phyloP scores from a whole-genome alignment of 2,888 invertebrate species.

The Apodemia duryi region DNA sequence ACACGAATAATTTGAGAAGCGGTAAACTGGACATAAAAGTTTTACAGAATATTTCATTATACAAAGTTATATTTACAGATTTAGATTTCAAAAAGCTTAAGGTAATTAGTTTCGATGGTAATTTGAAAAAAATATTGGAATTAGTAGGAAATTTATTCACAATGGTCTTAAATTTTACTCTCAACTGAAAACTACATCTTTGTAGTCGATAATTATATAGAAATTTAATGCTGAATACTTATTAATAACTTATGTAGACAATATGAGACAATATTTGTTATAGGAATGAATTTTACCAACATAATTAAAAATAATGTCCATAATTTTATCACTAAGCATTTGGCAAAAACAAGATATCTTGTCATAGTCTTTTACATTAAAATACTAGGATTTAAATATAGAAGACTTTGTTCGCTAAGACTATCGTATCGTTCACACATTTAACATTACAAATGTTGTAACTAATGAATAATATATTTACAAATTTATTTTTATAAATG shows the following conservation, averaged over 20 bases:
- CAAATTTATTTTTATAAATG: not conserved
- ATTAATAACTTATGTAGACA: not conserved
- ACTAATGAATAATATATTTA: not conserved
- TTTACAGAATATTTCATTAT: constrained; percentile 45
- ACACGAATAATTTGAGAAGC: constrained; percentile 50
- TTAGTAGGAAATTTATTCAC: not conserved
- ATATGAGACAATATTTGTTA: not conserved
- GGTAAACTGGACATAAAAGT: constrained; percentile 54
- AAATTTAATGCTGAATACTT: not conserved
- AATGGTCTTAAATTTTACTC: not conserved
- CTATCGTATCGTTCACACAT: not conserved
- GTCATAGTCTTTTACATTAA: not conserved
- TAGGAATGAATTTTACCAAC: constrained; percentile 7
- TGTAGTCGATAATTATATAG: not conserved
- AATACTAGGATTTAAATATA: not conserved
- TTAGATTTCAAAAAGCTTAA: constrained; percentile 15
- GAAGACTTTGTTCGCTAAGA: constrained; percentile 2
- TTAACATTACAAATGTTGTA: not conserved
- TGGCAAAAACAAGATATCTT: constrained; percentile 5
- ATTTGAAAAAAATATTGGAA: not conserved
- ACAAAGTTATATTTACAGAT: constrained; percentile 57
- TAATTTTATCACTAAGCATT: constrained; percentile 9
- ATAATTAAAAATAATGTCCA: constrained; percentile 1
- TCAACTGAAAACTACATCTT: not conserved
- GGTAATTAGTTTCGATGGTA: not conserved